Base-by-base conservation (phyloP, 1,140 invertebrate genomes). In the Drosophila serrata region DNA sequence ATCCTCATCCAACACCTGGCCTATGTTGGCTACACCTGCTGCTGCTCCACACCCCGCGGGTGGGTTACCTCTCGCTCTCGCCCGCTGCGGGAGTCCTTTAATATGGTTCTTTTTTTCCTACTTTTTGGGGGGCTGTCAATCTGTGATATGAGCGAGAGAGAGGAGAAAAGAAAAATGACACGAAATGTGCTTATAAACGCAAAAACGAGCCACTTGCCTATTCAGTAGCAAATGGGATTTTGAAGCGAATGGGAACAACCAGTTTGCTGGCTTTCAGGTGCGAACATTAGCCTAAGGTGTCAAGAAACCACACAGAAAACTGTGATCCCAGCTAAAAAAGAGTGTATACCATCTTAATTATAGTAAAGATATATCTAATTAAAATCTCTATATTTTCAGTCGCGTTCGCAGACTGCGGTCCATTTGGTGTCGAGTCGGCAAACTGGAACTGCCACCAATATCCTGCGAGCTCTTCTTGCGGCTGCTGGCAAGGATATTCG, bases 351-450 rank as follows among this genome's bases (percentile, higher is more conserved):
- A 33, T 46, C 19, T 19, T 15, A 19, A 11, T 55, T 7, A 19
- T 15, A 49, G 19, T 58, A 17, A 45, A 19, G 19, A 45, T 22
- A 35, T 49, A 68, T 37, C 22, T 51, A 67, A 68, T 39, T 51
- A 39, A 19, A 22, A 11, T 48, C 24, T 55, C 12, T 69, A 11
- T 62, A 37, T 2, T 79, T 86, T 9, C 75, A 88, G 85, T 88
- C 85, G 46, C 95, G 95, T 49, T 95, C 97, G 90, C 98, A 99
- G 92, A 97, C 97, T 4, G 97, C 98, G 11, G 95, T 99, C 7
- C 98, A 99, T 93, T 93, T 99, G 92, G 97, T 98, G 33, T 97
- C 97, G 53, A 97, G 96, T 46, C 95, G 98, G 86, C 96, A 97
- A 92, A 97, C 96, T 1, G 98, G 97, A 24, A 97, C 97, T 27